Evolutionary conservation across 2,888 invertebrate genomes (phyloP).

Genomic region (Perizoma flavofasciatum): DNA sequence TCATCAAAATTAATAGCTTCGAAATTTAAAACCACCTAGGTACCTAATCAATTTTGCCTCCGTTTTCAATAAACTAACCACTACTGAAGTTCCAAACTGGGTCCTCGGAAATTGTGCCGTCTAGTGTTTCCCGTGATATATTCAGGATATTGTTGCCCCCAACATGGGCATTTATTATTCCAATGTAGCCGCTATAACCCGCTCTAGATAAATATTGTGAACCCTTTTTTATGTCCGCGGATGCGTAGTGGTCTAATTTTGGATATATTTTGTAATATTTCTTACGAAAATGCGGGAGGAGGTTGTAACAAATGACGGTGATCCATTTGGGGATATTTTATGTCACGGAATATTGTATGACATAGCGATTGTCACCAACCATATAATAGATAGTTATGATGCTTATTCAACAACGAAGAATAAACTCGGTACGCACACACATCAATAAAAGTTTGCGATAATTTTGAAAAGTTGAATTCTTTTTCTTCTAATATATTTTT

Average conservation of each 20-base stretch:
- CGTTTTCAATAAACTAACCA: slow-evolving; percentile 15
- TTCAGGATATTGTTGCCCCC: slow-evolving; percentile 59
- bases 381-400: slow-evolving; percentile 20
- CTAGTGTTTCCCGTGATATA: slow-evolving; percentile 55
- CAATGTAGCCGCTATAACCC: slow-evolving; percentile 63
- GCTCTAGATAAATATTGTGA: slow-evolving; percentile 65
- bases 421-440: background rate
- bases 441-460: no score
- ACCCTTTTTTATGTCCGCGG: slow-evolving; percentile 58
- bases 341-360: slow-evolving; percentile 23
- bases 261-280: slow-evolving; percentile 49
- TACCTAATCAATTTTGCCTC: slow-evolving; percentile 15
- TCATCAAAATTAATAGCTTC: no score
- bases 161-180: slow-evolving; percentile 65
- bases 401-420: slow-evolving; percentile 9
- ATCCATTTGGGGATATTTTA: slow-evolving; percentile 27
- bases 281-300: slow-evolving; percentile 38
- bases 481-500: no score
- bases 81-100: slow-evolving; percentile 22
- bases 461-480: no score
- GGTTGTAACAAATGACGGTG: slow-evolving; percentile 30
- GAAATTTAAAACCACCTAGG: no score
- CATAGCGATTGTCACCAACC: slow-evolving; percentile 24
- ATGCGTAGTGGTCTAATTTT: slow-evolving; percentile 55
- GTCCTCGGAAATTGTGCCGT: slow-evolving; percentile 54